A percentile compares a stretch with the other conserved stretches of the same genome.
Conservation (phyloP, 2,797 vertebrate species). For the Pantherophis vulpinus region DNA sequence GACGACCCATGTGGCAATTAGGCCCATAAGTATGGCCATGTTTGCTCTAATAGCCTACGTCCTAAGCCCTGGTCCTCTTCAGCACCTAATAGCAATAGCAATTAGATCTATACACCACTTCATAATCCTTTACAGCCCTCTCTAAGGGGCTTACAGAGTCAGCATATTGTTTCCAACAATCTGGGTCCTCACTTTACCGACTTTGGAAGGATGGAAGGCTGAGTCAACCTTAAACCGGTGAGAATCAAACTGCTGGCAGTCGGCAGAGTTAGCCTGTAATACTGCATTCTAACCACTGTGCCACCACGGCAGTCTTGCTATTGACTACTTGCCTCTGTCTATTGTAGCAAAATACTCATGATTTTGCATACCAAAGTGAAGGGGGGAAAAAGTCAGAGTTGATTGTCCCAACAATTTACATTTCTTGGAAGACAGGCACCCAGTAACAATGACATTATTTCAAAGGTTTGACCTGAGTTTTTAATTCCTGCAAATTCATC, state of each 20-base stretch:
- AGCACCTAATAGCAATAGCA: neutral
- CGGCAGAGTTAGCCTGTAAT: neutral
- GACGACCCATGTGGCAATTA: neutral
- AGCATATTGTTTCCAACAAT: too few species aligned
- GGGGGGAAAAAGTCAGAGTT: neutral
- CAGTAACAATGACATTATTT: slow-evolving; percentile 57
- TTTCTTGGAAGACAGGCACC: slow-evolving; percentile 37
- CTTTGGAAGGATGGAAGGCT: neutral
- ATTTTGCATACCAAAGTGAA: slow-evolving; percentile 28
- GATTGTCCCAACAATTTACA: slow-evolving; percentile 41
- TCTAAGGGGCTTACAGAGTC: too few species aligned
- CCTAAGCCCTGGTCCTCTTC: neutral
- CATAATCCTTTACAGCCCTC: too few species aligned
- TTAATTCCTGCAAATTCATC: slow-evolving; percentile 45
- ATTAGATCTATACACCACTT: too few species aligned
- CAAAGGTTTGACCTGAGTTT: slow-evolving; percentile 42
- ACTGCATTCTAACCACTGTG: neutral
- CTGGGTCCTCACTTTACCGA: neutral
- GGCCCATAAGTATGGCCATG: neutral
- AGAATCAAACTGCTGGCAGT: neutral
- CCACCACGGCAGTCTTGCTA: neutral
- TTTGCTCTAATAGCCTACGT: neutral
- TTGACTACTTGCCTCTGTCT: neutral
- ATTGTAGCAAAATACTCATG: neutral
- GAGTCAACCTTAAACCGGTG: neutral